Conservation (phyloP, 2,797 vertebrate genomes). For the Silurus aristotelis region DNA sequence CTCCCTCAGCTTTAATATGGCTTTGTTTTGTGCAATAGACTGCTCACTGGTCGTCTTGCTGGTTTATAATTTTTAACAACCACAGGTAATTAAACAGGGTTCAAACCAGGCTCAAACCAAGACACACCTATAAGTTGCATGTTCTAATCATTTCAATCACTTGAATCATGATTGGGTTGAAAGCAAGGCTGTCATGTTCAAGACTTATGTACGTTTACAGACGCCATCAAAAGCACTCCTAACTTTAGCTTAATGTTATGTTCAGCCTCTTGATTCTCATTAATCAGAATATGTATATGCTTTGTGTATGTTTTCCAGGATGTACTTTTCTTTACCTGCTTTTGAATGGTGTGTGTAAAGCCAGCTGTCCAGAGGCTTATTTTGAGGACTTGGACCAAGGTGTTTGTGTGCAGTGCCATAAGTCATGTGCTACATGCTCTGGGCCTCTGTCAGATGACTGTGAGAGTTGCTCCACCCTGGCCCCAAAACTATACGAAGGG, state of each 20-base stretch:
- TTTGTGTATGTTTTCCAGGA: conserved; percentile 56
- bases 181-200: no score
- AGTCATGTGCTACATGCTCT: conserved; percentile 76
- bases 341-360: conserved; percentile 75
- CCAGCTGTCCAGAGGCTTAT: conserved; percentile 77
- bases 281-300: neutral
- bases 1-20: no score
- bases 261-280: neutral
- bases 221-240: no score
- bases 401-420: conserved; percentile 73
- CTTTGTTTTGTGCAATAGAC: no score
- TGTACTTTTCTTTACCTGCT: conserved; percentile 83
- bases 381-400: conserved; percentile 81
- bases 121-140: no score
- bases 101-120: no score
- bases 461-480: conserved; percentile 71
- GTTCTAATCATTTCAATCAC: no score
- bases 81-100: no score
- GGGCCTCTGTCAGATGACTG: conserved; percentile 76
- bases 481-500: conserved; percentile 77
- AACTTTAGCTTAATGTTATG: neutral
- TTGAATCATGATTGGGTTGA: no score
- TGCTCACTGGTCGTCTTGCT: no score
- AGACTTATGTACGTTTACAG: no score
- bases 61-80: no score